Evolutionary conservation across 1,140 invertebrate genomes (phyloP).

Genomic region (Linepithema humile): DNA sequence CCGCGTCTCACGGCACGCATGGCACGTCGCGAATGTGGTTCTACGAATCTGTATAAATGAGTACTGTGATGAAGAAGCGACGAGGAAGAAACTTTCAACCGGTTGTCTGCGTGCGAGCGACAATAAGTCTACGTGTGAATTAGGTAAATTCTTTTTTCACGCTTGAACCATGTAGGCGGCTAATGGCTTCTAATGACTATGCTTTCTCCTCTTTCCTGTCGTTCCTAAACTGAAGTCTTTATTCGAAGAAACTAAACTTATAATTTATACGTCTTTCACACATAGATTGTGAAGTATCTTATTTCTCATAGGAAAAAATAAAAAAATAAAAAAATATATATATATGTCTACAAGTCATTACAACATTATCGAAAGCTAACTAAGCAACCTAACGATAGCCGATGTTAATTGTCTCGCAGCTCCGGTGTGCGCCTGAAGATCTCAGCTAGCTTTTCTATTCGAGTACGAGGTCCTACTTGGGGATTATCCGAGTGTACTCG

Average conservation of each 20-base stretch:
- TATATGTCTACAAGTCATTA: not conserved
- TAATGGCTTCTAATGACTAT: constrained; percentile 7
- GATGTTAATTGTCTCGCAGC: too few species aligned
- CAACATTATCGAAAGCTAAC: not conserved
- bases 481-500: constrained; percentile 38
- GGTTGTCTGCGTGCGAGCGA: not conserved
- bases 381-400: too few species aligned
- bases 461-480: not conserved
- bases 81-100: constrained; percentile 2
- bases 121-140: not conserved
- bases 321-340: not conserved
- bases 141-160: constrained; percentile 25
- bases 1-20: not conserved
- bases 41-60: not conserved
- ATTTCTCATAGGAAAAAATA: not conserved
- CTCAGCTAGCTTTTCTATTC: not conserved
- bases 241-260: not conserved
- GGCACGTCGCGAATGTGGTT: not conserved
- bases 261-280: not conserved
- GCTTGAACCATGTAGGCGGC: not conserved
- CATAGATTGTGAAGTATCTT: not conserved
- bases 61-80: not conserved
- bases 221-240: not conserved
- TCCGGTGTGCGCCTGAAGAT: too few species aligned
- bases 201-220: not conserved